Evolutionary conservation across 2,888 invertebrate genomes (phyloP).

Genomic region (Ennomos erosarius): DNA sequence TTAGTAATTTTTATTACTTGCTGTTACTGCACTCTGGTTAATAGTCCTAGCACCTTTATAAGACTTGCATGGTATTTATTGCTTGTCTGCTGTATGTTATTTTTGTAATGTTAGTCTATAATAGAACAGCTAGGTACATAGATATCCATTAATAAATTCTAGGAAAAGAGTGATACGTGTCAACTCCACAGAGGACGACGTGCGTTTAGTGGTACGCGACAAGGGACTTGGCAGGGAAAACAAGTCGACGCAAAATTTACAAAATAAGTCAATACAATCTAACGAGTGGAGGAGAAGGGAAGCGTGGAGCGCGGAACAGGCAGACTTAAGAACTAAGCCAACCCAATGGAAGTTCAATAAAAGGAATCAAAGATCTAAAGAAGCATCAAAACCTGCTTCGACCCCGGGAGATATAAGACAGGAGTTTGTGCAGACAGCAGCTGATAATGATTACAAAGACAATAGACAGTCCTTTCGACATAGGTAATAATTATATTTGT

Average conservation of each 20-base stretch:
- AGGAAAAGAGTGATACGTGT: slow-evolving; percentile 90
- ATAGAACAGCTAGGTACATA: slow-evolving; percentile 76
- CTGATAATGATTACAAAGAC: slow-evolving; percentile 78
- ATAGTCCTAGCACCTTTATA: not conserved
- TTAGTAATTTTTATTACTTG: too few relatives aligned
- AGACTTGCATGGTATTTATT: slow-evolving; percentile 22
- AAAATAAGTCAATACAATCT: slow-evolving; percentile 91
- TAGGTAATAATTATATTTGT: slow-evolving; percentile 55
- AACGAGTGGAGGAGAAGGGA: slow-evolving; percentile 92
- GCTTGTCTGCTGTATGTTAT: slow-evolving; percentile 6
- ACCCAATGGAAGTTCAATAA: slow-evolving; percentile 91
- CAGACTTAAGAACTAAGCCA: slow-evolving; percentile 87
- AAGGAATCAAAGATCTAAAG: slow-evolving; percentile 83
- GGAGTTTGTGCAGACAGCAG: slow-evolving; percentile 78
- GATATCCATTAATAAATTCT: slow-evolving; percentile 86
- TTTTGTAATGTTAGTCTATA: slow-evolving; percentile 40
- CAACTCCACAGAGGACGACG: slow-evolving; percentile 90
- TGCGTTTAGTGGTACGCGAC: slow-evolving; percentile 90
- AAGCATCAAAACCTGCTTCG: slow-evolving; percentile 79
- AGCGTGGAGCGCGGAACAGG: slow-evolving; percentile 94
- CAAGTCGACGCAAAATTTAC: slow-evolving; percentile 90
- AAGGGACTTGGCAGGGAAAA: slow-evolving; percentile 89
- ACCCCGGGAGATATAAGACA: slow-evolving; percentile 77
- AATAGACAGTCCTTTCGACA: slow-evolving; percentile 72
- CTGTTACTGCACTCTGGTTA: not conserved